phyloP scores from a whole-genome alignment of 53 echinoderm and acorn worm genomes.

The Echinometra lucunter region DNA sequence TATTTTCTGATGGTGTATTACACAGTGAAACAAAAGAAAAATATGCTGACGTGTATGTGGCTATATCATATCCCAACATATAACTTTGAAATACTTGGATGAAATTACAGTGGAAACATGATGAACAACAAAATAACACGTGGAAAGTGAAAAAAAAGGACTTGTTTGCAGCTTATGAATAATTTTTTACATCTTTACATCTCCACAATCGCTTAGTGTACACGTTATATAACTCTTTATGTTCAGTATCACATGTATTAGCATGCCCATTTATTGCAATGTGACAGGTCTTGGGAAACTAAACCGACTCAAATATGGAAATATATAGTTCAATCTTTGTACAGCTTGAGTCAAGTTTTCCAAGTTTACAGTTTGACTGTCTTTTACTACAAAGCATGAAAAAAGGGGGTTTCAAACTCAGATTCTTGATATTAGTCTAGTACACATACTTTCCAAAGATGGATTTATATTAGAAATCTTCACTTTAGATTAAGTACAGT shows the following conservation, averaged over 20 bases:
- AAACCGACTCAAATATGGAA: constrained; percentile 6
- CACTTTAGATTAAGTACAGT: background rate
- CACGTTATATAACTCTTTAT: background rate
- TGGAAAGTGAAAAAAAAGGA: constrained; percentile 26
- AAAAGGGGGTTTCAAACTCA: background rate
- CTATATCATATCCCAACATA: constrained; percentile 7
- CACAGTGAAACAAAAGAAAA: constrained; percentile 51
- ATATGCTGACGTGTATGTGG: constrained; percentile 10
- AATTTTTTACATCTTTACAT: constrained; percentile 62
- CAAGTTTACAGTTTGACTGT: background rate
- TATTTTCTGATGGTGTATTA: constrained; percentile 63
- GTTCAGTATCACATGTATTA: constrained; percentile 30
- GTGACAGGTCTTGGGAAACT: constrained; percentile 17
- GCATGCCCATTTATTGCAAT: constrained; percentile 62
- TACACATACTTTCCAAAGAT: background rate
- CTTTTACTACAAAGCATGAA: background rate
- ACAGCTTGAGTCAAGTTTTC: background rate
- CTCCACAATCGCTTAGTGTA: constrained; percentile 45
- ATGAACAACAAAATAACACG: constrained; percentile 20
- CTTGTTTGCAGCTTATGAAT: constrained; percentile 53
- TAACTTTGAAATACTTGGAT: constrained; percentile 34
- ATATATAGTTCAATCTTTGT: constrained; percentile 33
- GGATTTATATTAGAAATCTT: background rate
- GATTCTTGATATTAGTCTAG: background rate
- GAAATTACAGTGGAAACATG: constrained; percentile 3